Conservation (phyloP, 2,113 vertebrate genomes). For the Megatriorchis doriae region DNA sequence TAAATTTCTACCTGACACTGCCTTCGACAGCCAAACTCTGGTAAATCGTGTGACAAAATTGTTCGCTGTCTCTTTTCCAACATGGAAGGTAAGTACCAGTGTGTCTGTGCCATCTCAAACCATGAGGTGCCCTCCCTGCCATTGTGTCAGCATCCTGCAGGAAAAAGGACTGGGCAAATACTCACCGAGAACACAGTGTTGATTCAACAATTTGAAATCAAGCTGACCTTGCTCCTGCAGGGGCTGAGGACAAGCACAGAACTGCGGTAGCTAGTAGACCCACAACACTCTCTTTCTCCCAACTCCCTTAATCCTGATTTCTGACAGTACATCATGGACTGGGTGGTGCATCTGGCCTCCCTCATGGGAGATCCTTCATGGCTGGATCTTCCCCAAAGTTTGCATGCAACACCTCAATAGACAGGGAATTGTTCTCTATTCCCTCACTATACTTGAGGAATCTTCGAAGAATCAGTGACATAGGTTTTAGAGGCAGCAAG, state of each 20-base stretch:
- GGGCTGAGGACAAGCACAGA: neutral
- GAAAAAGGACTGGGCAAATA: neutral
- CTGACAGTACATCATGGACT: neutral
- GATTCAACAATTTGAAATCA: neutral
- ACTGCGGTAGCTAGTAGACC: neutral
- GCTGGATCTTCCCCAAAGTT: neutral
- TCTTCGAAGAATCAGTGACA: neutral
- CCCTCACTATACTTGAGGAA: neutral
- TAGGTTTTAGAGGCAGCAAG: neutral
- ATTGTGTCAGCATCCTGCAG: neutral
- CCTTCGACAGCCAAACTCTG: neutral
- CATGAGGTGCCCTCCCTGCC: neutral
- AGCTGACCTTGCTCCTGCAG: neutral
- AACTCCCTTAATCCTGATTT: neutral
- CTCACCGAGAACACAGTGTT: neutral
- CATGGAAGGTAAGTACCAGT: neutral
- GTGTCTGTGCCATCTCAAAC: neutral
- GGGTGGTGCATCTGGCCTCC: neutral
- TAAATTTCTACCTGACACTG: neutral
- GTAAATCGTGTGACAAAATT: neutral
- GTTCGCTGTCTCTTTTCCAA: neutral
- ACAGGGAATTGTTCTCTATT: neutral
- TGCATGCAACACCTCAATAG: neutral
- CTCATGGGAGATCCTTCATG: neutral
- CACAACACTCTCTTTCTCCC: neutral